Evolutionary conservation across 64 coral and sea anemone genomes (phyloP).

Genomic region (Acropora yongei): DNA sequence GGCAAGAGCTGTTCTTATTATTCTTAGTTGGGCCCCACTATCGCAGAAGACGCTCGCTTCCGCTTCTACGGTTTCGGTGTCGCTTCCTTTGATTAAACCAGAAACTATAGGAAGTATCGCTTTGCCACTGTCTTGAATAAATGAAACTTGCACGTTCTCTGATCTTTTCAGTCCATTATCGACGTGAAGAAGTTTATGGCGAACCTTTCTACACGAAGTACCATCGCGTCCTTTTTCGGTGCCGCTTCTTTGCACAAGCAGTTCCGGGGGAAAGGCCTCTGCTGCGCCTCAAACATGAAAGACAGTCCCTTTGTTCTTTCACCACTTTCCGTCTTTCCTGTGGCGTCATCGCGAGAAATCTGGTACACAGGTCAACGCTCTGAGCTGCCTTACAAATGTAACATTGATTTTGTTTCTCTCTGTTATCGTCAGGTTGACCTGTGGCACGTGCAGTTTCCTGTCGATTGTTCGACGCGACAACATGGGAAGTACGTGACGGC

Average conservation of each 20-base stretch:
- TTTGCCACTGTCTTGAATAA: slow-evolving; percentile 14
- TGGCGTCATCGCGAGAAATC: slow-evolving; percentile 60
- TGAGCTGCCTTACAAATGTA: slow-evolving; percentile 61
- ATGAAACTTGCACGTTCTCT: not conserved
- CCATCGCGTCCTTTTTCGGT: slow-evolving; percentile 32
- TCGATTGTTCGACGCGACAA: not conserved
- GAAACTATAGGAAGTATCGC: slow-evolving; percentile 45
- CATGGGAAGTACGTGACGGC: not conserved
- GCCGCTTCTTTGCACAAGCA: slow-evolving; percentile 62
- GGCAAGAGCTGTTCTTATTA: slow-evolving; percentile 49
- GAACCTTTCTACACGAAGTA: slow-evolving; percentile 29
- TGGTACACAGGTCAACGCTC: slow-evolving; percentile 63
- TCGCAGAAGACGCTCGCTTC: slow-evolving; percentile 57
- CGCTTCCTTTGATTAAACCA: slow-evolving; percentile 23
- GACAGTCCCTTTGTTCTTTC: slow-evolving; percentile 72
- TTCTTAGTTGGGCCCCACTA: slow-evolving; percentile 59
- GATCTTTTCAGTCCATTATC: not conserved
- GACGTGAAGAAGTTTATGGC: slow-evolving; percentile 67
- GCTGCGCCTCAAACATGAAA: slow-evolving; percentile 62
- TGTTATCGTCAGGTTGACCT: not conserved
- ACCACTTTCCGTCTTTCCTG: slow-evolving; percentile 71
- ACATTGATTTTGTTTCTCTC: not conserved
- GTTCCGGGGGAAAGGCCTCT: slow-evolving; percentile 61
- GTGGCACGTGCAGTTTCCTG: not conserved
- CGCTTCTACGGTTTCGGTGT: not conserved